Evolutionary conservation across 2,113 vertebrate genomes (phyloP), one percentile per base, ranked within the genome.

Genomic region (Scomber japonicus): DNA sequence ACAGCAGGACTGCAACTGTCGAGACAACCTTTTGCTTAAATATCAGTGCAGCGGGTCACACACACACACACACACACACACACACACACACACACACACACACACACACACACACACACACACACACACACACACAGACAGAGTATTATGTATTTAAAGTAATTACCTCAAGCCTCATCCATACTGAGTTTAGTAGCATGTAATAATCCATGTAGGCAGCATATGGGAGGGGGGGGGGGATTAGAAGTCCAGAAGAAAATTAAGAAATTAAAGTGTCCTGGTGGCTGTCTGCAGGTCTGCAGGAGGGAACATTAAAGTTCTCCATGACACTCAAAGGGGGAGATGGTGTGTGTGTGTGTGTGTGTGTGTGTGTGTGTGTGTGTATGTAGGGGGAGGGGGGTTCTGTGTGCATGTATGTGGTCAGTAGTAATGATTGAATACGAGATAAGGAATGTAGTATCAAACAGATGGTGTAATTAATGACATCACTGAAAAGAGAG

Each of bases 131-230:
- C 57, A 56, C 71, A 69, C 49, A 70, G 54, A 45, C 74, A 69
- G 81, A 84, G 91, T 84, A 83, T 87, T 84, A 92, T 81, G 88
- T 91, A 91, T 90, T 90, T 94, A 89, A 94, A 94, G 89, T 93
- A 94, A 96, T 96, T 95, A 95, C 91, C 89, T 80, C 87, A 73
- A 80, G 80, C 89, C 66, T 91, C 72, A 85, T 85, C 87, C 87
- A 88, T 89, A 93, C 83, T 86, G 86, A 93, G 82, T 93, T 91
- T 89, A 66, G 53, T 65, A 83, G 85, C 86, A 87, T 91, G 92
- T 92, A 90, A 90, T 96, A 95, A 95, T 96, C 94, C 92, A 78
- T 94, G 93, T 83, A 79, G 83, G 77, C 81, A 84, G 83, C 91
- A 89, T 93, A 92, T 93, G 93, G 91, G 88, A 77, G 7, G 48